Conservation (phyloP, 2,888 invertebrate genomes). For the Adineta ricciae region DNA sequence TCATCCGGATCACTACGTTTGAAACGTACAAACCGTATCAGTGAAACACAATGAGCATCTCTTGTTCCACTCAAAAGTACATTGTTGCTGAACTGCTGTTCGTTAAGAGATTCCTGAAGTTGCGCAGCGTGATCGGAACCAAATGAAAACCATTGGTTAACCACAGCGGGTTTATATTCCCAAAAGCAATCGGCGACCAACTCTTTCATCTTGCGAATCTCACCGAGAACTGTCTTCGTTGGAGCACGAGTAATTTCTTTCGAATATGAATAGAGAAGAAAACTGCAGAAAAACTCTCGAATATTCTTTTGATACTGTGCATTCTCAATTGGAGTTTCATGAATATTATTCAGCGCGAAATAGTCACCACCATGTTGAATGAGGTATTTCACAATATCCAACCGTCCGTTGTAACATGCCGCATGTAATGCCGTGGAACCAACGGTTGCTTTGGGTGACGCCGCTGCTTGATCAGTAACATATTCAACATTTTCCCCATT, state of each 20-base stretch:
- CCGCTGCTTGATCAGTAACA: rapidly evolving
- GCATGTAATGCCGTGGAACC: neutral
- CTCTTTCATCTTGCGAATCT: neutral
- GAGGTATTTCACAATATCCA: neutral
- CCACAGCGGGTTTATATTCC: neutral
- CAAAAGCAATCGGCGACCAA: neutral
- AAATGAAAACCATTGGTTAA: neutral
- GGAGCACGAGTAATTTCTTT: neutral
- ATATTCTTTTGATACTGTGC: neutral
- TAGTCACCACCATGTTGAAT: constrained; percentile 15
- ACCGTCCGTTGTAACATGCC: neutral
- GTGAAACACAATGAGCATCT: neutral
- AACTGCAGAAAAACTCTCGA: neutral
- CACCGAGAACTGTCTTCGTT: neutral
- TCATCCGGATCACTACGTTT: neutral
- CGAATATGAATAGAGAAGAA: neutral
- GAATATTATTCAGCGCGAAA: neutral
- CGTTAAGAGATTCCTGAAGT: neutral
- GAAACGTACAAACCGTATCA: neutral
- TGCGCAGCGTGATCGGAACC: neutral
- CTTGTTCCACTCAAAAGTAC: neutral
- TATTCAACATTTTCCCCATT: neutral
- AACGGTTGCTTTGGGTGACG: neutral
- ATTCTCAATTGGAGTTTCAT: neutral
- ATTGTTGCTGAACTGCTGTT: neutral